Base-by-base conservation (phyloP, 2,888 invertebrate genomes). In the Teinopalpus imperialis region DNA sequence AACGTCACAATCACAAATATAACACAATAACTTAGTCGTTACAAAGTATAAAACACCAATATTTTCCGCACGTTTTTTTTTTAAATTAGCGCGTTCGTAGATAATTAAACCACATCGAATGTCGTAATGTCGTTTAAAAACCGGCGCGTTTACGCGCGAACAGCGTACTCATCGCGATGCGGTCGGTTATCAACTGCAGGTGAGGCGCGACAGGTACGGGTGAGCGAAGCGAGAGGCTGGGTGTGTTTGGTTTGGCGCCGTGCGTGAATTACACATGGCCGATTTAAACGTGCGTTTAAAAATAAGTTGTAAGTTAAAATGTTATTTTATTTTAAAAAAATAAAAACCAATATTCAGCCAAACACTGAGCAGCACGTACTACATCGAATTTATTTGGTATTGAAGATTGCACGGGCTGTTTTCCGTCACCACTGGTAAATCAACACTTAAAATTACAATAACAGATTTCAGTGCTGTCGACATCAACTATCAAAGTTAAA, bases 131-230 rank as follows among this genome's bases (percentile, higher is more conserved):
- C 51, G 46, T 45, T 48, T 40, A 51, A 42, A 42, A 49, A 29
- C 20, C 24, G 44, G 42, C 50, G 47, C 39, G 56, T 12, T 6
- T 7, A 7, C 12, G 13, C 16, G 32, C 32, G 51, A 55, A 57
- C 48, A 54, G 66, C 79, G 81, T 79, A 73, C 60, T 68, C 61
- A 53, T 75, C 49, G 56, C 59, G 53, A 65, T 61, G 70, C 74
- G 69, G 79, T 73, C 71, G 74, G 72, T 74, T 78, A 73, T 76
- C 73, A 77, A 83, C 83, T 83, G 70, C 54, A 61, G 69, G 68
- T 66, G 57, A 51, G 48, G 49, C 47, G 52, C 48, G 52, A 48
- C 56, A 53, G 49, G 56, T 54, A 53, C 49, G 51, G 49, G 16
- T n/a, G n/a, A n/a, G 58, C 55, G 57, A 58, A 61, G 72, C 69